phyloP scores from a whole-genome alignment of 2,888 invertebrate genomes.

The Lochmaea crataegi region DNA sequence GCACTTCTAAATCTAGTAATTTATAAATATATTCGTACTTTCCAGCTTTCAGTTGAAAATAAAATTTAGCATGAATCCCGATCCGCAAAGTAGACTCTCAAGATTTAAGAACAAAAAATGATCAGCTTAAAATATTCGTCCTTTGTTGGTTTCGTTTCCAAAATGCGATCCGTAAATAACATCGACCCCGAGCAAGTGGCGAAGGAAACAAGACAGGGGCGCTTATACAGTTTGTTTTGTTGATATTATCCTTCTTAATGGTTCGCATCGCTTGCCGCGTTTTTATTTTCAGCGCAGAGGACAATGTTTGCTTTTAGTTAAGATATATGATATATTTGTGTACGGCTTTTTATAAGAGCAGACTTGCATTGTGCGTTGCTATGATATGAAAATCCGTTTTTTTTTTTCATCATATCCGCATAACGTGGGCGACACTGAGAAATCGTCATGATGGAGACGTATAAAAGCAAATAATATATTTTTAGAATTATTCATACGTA shows the following conservation, averaged over 20 bases:
- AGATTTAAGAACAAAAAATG: slow-evolving; percentile 17
- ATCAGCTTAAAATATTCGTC: slow-evolving; percentile 21
- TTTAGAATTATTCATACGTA: neutral
- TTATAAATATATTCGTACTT: neutral
- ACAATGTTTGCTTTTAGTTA: slow-evolving; percentile 40
- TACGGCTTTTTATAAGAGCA: slow-evolving; percentile 25
- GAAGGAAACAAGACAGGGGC: slow-evolving; percentile 36
- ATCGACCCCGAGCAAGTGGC: slow-evolving; percentile 29
- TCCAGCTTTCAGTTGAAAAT: neutral
- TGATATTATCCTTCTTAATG: slow-evolving; percentile 51
- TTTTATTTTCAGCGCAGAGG: slow-evolving; percentile 40
- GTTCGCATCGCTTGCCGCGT: slow-evolving; percentile 45
- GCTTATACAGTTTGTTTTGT: slow-evolving; percentile 46
- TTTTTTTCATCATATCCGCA: slow-evolving; percentile 8
- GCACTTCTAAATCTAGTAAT: too few relatives aligned
- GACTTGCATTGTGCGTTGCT: slow-evolving; percentile 20
- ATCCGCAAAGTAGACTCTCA: too few relatives aligned
- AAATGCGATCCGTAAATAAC: slow-evolving; percentile 21
- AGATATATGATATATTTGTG: slow-evolving; percentile 40
- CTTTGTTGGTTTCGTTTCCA: slow-evolving; percentile 14
- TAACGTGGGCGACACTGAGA: slow-evolving; percentile 12
- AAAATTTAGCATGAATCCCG: neutral
- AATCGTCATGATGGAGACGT: neutral
- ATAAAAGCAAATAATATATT: neutral
- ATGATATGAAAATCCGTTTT: slow-evolving; percentile 32